Evolutionary conservation across 2,113 vertebrate genomes (phyloP).

Genomic region (Scytalopus superciliaris): DNA sequence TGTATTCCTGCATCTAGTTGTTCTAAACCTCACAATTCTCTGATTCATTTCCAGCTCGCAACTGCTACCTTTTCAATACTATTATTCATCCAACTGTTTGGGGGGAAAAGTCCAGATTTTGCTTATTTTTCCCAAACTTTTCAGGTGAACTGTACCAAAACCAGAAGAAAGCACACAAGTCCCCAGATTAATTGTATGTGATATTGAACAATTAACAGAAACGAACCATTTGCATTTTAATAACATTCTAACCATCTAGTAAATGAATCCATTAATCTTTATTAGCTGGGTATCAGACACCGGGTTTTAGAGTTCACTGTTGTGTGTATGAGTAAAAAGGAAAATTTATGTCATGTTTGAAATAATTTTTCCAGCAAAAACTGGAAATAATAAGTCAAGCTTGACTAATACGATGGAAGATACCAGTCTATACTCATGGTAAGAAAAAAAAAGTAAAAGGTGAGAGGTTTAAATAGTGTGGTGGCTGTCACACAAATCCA

Average conservation of each 20-base stretch:
- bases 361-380: conserved; percentile 34
- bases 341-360: conserved; percentile 32
- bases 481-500: not conserved
- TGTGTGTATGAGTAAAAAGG: conserved; percentile 65
- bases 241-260: conserved; percentile 90
- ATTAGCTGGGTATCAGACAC: conserved; percentile 83
- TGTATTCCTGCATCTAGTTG: not conserved
- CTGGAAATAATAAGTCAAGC: not conserved
- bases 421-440: not conserved
- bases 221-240: conserved; percentile 98
- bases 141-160: conserved; percentile 57
- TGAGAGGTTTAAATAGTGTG: not conserved
- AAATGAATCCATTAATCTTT: conserved; percentile 96
- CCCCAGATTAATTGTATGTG: conserved; percentile 85
- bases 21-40: not conserved
- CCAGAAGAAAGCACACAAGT: conserved; percentile 65
- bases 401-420: not conserved
- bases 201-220: conserved; percentile 92
- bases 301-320: conserved; percentile 76
- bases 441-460: not conserved
- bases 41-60: not conserved
- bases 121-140: conserved; percentile 43
- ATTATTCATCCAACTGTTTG: not conserved
- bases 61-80: conserved; percentile 1
- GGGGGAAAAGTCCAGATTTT: not conserved